phyloP scores from a whole-genome alignment of 1,140 invertebrate genomes.

The Platyscapa corneri region DNA sequence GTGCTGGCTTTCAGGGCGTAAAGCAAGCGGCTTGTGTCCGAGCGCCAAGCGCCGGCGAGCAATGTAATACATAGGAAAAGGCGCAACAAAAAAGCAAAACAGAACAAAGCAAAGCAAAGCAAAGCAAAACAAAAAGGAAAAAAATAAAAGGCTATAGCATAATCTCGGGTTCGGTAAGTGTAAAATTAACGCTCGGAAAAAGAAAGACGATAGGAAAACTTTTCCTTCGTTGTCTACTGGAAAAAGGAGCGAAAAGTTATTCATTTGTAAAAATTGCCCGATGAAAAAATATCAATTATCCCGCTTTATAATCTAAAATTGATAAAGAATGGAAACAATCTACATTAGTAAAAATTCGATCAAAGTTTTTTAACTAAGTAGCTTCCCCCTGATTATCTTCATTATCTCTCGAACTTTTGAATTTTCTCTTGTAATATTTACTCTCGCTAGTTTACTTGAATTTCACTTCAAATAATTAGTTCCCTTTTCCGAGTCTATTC shows the following conservation, averaged over 20 bases:
- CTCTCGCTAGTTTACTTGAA: constrained; percentile 11
- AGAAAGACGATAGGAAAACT: not conserved
- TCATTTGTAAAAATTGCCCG: no score
- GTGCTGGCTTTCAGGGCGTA: not conserved
- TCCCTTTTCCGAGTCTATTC: not conserved
- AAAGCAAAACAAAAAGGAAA: no score
- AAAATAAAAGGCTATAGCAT: not conserved
- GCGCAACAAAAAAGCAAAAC: not conserved
- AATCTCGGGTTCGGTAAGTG: not conserved
- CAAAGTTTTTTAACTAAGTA: no score
- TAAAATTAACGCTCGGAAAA: constrained; percentile 24
- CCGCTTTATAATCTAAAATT: no score
- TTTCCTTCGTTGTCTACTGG: no score
- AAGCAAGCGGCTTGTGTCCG: constrained; percentile 17
- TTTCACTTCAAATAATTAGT: not conserved
- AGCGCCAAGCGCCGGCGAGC: not conserved
- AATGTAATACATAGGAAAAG: not conserved
- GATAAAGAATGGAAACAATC: no score
- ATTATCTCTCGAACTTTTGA: no score
- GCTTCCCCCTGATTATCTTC: no score
- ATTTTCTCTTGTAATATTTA: constrained; percentile 1
- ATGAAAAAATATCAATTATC: no score
- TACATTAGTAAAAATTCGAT: no score
- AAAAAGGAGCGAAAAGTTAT: no score
- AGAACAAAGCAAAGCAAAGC: no score